Conservation (phyloP, 2,797 vertebrate species). For the Pelobates cultripes region DNA sequence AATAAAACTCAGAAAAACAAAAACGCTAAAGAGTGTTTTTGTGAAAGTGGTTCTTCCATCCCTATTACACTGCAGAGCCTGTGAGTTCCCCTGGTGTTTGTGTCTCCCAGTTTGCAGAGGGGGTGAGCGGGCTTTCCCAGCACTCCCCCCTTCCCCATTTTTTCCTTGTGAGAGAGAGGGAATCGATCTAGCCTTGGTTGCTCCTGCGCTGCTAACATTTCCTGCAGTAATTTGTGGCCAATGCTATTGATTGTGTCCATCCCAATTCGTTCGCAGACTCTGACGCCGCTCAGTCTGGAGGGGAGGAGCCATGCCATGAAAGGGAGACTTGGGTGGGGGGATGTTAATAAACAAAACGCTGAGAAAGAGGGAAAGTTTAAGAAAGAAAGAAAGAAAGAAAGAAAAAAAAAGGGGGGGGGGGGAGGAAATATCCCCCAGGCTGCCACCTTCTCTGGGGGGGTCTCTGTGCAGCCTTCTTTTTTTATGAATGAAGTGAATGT, state of each 20-base stretch:
- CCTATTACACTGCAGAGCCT: not conserved
- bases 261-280: slow-evolving; percentile 67
- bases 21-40: not conserved
- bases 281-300: slow-evolving; percentile 81
- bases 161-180: not conserved
- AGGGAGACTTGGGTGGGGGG: slow-evolving; percentile 11
- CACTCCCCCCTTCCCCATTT: not conserved
- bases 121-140: not conserved
- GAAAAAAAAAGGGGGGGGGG: not conserved
- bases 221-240: slow-evolving; percentile 69
- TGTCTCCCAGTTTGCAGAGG: not conserved
- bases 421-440: slow-evolving; percentile 41
- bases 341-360: not conserved
- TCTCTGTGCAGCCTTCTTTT: slow-evolving; percentile 50
- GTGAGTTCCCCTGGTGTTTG: not conserved
- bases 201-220: slow-evolving; percentile 63
- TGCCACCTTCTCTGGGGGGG: slow-evolving; percentile 70
- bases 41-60: not conserved
- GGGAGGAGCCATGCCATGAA: slow-evolving; percentile 66
- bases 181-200: slow-evolving; percentile 60
- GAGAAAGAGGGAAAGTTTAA: not conserved
- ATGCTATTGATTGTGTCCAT: slow-evolving; percentile 71
- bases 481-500: slow-evolving; percentile 77
- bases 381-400: not conserved
- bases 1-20: too few species aligned